Percentiles rank a stretch among this genome's conserved stretches.
These are phyloP conservation scores for Philopedon plagiatum DNA, from an alignment of 2,888 invertebrate species.

Conservation along the genomic window DNA sequence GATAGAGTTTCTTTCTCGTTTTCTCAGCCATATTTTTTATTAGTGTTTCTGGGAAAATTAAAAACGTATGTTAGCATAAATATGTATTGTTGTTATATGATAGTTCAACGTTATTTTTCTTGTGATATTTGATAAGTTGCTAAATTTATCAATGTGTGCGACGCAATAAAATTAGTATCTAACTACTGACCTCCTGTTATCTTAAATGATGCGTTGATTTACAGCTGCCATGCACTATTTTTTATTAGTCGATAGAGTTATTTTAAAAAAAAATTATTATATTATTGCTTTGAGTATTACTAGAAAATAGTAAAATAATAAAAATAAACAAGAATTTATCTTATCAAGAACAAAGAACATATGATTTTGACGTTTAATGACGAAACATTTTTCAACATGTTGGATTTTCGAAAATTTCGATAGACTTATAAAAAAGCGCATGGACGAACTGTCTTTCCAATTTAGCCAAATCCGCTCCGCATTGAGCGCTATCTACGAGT, in stretches of 20 bases:
- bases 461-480: too few species aligned
- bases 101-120: too few species aligned
- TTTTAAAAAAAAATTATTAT: not conserved
- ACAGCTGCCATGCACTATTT: not conserved
- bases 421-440: not conserved
- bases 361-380: not conserved
- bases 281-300: not conserved
- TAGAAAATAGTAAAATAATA: not conserved
- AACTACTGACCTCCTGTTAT: not conserved
- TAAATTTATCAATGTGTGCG: too few species aligned
- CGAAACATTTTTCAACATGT: not conserved
- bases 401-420: not conserved
- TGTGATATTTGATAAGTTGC: too few species aligned
- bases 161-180: not conserved
- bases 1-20: constrained; percentile 27
- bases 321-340: constrained; percentile 13
- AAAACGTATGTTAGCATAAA: too few species aligned
- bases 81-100: too few species aligned
- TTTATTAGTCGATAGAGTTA: not conserved
- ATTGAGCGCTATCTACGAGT: not conserved
- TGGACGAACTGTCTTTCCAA: too few species aligned
- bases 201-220: not conserved
- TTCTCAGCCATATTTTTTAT: constrained; percentile 29
- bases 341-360: constrained; percentile 2
- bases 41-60: too few species aligned